Percentiles rank a stretch among this genome's conserved stretches.
These are phyloP conservation scores for Malacoraja senta DNA, from an alignment of 2,797 vertebrate genomes.

Conservation along the genomic window DNA sequence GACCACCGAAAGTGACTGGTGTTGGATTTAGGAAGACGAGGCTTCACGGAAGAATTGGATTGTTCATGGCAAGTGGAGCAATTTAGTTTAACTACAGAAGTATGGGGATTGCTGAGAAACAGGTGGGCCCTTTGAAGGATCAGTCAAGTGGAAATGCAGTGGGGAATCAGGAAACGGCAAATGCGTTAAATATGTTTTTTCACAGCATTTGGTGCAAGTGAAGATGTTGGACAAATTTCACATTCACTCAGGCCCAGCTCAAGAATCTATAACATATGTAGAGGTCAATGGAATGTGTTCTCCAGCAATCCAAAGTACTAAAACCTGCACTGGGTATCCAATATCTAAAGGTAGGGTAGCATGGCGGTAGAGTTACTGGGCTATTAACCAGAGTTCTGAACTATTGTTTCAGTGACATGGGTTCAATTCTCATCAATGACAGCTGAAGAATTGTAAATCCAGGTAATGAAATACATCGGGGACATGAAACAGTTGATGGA, in stretches of 20 bases:
- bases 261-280: slow-evolving; percentile 23
- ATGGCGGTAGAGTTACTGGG: no score
- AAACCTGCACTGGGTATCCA: not conserved
- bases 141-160: not conserved
- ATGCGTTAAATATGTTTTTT: not conserved
- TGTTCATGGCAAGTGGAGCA: not conserved
- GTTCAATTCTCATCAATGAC: no score
- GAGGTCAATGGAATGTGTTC: not conserved
- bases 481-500: no score
- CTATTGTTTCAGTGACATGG: no score
- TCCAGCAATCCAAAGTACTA: not conserved
- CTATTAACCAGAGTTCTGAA: no score
- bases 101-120: not conserved
- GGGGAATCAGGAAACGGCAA: slow-evolving; percentile 10
- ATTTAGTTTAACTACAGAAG: not conserved
- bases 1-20: not conserved
- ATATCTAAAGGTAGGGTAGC: not conserved
- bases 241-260: not conserved
- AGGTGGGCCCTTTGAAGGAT: not conserved
- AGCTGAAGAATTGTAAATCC: no score
- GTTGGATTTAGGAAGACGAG: not conserved
- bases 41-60: not conserved
- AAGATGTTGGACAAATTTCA: slow-evolving; percentile 23
- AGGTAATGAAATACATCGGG: no score
- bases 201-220: not conserved